Evolutionary conservation across 2,888 invertebrate genomes (phyloP).

Genomic region (Lasioglossum morio): DNA sequence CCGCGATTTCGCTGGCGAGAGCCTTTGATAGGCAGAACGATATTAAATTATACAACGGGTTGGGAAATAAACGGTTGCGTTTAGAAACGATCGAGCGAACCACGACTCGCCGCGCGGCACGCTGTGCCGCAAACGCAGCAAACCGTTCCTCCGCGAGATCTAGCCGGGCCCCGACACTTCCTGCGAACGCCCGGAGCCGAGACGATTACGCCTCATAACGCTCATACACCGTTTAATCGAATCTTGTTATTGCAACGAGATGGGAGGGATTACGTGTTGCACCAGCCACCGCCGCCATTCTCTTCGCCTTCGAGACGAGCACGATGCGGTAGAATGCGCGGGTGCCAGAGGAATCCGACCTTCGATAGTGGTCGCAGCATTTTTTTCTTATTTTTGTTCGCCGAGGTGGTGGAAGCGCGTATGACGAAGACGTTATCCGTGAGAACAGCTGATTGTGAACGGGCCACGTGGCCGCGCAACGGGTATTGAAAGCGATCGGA

Average conservation of each 20-base stretch:
- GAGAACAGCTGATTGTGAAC: conserved; percentile 56
- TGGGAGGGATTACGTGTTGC: not conserved
- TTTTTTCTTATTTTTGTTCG: conserved; percentile 10
- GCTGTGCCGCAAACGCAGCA: not conserved
- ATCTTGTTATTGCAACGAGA: not conserved
- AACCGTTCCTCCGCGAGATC: not conserved
- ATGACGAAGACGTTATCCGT: conserved; percentile 50
- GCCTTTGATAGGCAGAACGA: conserved; percentile 37
- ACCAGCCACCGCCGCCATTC: not conserved
- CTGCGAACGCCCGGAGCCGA: not conserved
- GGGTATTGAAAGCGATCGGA: conserved; percentile 56
- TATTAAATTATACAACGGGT: conserved; percentile 42
- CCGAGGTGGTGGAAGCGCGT: conserved; percentile 11
- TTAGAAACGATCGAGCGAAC: conserved; percentile 16
- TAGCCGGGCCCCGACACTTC: not conserved
- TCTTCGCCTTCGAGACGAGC: not conserved
- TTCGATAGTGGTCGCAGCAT: conserved; percentile 39
- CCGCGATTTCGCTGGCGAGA: conserved; percentile 11
- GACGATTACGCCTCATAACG: not conserved
- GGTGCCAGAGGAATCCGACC: conserved; percentile 48
- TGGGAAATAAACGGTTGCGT: conserved; percentile 33
- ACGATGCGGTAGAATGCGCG: conserved; percentile 24
- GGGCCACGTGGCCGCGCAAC: conserved; percentile 54
- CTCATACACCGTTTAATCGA: conserved; percentile 1
- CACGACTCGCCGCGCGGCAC: not conserved